These are phyloP conservation scores for Onthophagus taurus DNA, from an alignment of 1,140 invertebrate genomes.

Conservation along the genomic window DNA sequence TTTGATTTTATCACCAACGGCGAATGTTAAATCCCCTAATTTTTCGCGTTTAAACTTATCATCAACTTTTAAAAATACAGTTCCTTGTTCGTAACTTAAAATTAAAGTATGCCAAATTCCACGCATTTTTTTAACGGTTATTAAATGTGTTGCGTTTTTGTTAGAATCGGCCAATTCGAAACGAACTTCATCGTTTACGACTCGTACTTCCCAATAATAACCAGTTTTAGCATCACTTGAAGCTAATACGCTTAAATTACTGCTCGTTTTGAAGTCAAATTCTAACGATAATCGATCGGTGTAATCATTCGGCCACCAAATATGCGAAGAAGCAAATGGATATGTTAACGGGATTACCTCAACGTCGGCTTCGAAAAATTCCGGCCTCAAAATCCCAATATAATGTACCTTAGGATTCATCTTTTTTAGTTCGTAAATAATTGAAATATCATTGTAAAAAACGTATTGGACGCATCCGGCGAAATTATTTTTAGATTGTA, in stretches of 20 bases:
- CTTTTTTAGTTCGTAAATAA: constrained; percentile 76
- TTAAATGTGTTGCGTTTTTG: constrained; percentile 60
- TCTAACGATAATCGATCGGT: constrained; percentile 63
- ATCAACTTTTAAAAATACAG: constrained; percentile 65
- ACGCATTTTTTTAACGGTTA: constrained; percentile 68
- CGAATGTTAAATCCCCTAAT: constrained; percentile 40
- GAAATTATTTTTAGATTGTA: constrained; percentile 65
- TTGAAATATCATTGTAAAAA: constrained; percentile 85
- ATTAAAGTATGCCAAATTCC: constrained; percentile 70
- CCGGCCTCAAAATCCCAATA: constrained; percentile 62
- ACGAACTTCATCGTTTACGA: constrained; percentile 71
- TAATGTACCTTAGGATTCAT: constrained; percentile 67
- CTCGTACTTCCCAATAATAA: constrained; percentile 77
- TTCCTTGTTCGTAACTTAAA: constrained; percentile 63
- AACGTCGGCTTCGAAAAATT: constrained; percentile 74
- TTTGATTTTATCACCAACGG: constrained; percentile 49
- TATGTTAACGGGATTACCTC: constrained; percentile 86
- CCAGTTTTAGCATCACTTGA: constrained; percentile 67
- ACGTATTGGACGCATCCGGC: constrained; percentile 79
- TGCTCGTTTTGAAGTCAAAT: constrained; percentile 83
- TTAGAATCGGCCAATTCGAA: constrained; percentile 66
- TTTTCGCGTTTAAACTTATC: constrained; percentile 54
- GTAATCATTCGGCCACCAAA: constrained; percentile 70
- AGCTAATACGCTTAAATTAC: constrained; percentile 72
- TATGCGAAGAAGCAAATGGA: constrained; percentile 79